These are phyloP conservation scores for Drosophila navojoa DNA, from an alignment of 1,140 invertebrate genomes.

Conservation along the genomic window DNA sequence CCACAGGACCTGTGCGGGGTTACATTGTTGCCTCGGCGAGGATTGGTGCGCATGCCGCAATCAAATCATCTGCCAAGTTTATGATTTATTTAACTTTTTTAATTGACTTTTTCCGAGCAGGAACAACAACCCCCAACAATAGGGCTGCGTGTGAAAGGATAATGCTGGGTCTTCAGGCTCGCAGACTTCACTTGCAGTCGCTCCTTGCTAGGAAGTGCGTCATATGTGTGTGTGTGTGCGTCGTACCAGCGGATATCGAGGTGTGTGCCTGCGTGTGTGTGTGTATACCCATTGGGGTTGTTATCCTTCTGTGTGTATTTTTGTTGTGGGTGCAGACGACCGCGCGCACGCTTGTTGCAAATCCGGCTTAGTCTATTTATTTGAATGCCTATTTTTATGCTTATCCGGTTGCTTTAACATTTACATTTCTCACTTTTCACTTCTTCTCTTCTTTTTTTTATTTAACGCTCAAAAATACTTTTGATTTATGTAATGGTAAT, in stretches of 20 bases:
- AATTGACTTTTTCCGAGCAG: conserved; percentile 83
- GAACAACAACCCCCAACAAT: conserved; percentile 34
- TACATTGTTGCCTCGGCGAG: conserved; percentile 56
- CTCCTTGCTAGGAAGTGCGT: conserved; percentile 62
- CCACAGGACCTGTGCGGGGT: background rate
- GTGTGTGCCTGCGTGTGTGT: conserved; percentile 35
- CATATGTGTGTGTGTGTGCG: conserved; percentile 48
- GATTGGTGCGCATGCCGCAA: conserved; percentile 77
- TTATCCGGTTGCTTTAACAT: conserved; percentile 64
- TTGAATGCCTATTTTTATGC: conserved; percentile 78
- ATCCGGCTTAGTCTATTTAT: conserved; percentile 78
- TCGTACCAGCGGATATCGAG: conserved; percentile 49
- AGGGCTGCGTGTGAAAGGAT: conserved; percentile 80
- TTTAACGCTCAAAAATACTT: conserved; percentile 38
- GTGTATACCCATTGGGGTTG: conserved; percentile 24
- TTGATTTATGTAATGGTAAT: conserved; percentile 74
- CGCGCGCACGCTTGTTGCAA: conserved; percentile 53
- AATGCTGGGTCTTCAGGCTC: conserved; percentile 71
- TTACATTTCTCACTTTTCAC: conserved; percentile 19
- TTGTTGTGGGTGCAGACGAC: conserved; percentile 51
- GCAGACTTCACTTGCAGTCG: conserved; percentile 69
- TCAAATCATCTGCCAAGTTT: conserved; percentile 83
- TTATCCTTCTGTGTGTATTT: conserved; percentile 10
- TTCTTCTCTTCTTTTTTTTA: conserved; percentile 3
- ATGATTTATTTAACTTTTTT: conserved; percentile 84